Evolutionary conservation across 2,113 vertebrate species (phyloP).

Genomic region (Cacatua alba): DNA sequence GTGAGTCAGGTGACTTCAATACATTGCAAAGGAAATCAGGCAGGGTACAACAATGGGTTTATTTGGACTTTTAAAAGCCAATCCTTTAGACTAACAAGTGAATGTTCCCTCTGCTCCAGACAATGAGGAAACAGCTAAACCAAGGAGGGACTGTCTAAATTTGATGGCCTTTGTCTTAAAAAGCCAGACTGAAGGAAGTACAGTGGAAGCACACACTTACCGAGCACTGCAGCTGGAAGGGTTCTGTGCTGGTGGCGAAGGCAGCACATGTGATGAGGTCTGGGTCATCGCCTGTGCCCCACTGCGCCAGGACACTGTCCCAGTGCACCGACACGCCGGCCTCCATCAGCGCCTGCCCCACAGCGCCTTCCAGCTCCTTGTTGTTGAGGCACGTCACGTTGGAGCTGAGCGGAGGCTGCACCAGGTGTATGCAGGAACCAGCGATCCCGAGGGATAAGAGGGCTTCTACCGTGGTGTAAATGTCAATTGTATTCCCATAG

Average conservation of each 20-base stretch:
- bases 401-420: conserved; percentile 69
- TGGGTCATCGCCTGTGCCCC: conserved; percentile 70
- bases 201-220: conserved; percentile 74
- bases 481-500: conserved; percentile 86
- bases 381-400: conserved; percentile 72
- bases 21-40: background rate
- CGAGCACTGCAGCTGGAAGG: conserved; percentile 77
- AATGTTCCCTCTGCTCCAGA: background rate
- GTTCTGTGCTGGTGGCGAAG: conserved; percentile 76
- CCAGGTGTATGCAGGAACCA: conserved; percentile 81
- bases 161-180: background rate
- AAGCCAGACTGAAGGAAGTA: background rate
- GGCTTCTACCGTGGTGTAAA: conserved; percentile 80
- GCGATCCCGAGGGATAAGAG: conserved; percentile 81
- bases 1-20: background rate
- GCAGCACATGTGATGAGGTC: conserved; percentile 77
- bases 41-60: background rate
- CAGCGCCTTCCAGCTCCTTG: conserved; percentile 47
- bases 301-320: conserved; percentile 77
- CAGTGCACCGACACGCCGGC: conserved; percentile 72
- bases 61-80: background rate
- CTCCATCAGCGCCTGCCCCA: conserved; percentile 54
- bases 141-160: background rate
- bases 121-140: background rate
- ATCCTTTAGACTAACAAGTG: background rate